Evolutionary conservation across 37 sponge, comb jelly and placozoan genomes (phyloP).

Genomic region (Theonella swinhoei): DNA sequence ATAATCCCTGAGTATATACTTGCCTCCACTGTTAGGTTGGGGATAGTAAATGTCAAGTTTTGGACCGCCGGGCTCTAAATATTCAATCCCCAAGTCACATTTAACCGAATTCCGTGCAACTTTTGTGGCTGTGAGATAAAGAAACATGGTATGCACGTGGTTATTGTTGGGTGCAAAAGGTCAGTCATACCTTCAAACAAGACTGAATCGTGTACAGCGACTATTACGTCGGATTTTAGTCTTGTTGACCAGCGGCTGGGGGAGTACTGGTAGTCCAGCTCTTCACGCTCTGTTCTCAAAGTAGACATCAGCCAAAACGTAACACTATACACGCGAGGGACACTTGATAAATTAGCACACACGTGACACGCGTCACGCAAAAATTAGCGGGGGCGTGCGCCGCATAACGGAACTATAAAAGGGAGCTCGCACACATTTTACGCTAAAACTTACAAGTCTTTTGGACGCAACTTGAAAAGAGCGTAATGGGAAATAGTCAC

Average conservation of each 20-base stretch:
- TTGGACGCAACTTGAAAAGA: too few relatives aligned
- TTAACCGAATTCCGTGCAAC: conserved; percentile 4
- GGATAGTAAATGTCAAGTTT: conserved; percentile 69
- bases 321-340: too few relatives aligned
- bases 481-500: neutral
- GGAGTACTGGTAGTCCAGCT: conserved; percentile 45
- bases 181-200: conserved; percentile 15
- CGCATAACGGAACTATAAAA: neutral
- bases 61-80: conserved; percentile 31
- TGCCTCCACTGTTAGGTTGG: neutral
- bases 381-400: too few relatives aligned
- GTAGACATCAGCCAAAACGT: neutral
- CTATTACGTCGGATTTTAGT: conserved; percentile 26
- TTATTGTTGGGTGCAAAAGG: neutral
- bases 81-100: conserved; percentile 59
- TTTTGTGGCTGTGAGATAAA: conserved; percentile 16
- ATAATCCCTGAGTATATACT: too few relatives aligned
- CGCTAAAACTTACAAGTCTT: too few relatives aligned
- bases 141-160: neutral
- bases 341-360: too few relatives aligned
- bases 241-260: conserved; percentile 62
- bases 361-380: too few relatives aligned
- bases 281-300: neutral
- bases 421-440: neutral
- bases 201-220: neutral